Evolutionary conservation across 2,797 vertebrate species (phyloP).

Genomic region (Syndactyla subalaris): DNA sequence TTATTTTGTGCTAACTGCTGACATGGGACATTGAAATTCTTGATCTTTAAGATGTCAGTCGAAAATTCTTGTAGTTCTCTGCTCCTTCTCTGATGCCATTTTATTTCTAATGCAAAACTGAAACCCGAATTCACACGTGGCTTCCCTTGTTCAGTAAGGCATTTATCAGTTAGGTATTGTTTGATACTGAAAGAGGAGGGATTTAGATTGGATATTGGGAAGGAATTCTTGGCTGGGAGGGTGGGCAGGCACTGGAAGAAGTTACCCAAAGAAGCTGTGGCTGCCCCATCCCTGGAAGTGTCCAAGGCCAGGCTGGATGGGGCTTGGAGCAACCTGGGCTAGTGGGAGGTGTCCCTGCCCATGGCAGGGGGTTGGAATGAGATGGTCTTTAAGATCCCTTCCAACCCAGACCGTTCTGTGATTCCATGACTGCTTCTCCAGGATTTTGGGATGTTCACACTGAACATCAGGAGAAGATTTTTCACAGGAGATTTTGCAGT

Average conservation of each 20-base stretch:
- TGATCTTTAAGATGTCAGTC: neutral
- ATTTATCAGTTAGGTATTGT: neutral
- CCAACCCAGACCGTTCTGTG: neutral
- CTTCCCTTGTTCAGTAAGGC: neutral
- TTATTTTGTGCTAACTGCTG: neutral
- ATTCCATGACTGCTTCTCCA: neutral
- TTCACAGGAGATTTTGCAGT: neutral
- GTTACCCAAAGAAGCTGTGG: neutral
- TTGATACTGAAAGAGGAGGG: neutral
- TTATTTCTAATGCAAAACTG: neutral
- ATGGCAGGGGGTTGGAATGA: fast-evolving
- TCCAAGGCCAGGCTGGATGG: fast-evolving
- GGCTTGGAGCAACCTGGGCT: fast-evolving
- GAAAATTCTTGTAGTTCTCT: neutral
- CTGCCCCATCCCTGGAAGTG: neutral
- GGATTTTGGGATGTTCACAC: neutral
- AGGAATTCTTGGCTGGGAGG: neutral
- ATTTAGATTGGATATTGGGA: neutral
- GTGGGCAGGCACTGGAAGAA: fast-evolving
- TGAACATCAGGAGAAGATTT: neutral
- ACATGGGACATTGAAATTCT: neutral
- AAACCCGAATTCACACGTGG: neutral
- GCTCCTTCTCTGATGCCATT: neutral
- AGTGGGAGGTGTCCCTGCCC: neutral
- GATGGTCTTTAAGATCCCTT: fast-evolving